Percentiles rank a stretch among this genome's conserved stretches.
These are phyloP conservation scores for Peromyscus polionotus DNA, from an alignment of 2,113 vertebrate genomes.

Conservation along the genomic window DNA sequence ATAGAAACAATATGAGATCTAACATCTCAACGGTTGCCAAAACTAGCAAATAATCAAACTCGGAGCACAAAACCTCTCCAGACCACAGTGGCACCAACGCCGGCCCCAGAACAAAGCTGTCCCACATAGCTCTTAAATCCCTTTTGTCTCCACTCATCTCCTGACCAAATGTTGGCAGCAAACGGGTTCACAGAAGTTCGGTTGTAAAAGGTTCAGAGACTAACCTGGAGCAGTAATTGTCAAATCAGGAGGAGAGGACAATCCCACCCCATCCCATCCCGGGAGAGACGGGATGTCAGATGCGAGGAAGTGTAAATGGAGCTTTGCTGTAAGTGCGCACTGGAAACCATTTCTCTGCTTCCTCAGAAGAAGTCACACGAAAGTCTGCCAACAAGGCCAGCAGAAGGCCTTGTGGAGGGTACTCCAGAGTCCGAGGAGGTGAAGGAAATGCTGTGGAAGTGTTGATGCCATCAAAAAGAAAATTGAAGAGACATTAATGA, in stretches of 20 bases:
- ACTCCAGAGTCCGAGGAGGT: not conserved
- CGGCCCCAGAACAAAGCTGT: constrained; percentile 80
- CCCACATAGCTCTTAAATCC: constrained; percentile 66
- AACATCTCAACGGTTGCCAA: constrained; percentile 78
- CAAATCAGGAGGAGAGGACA: not conserved
- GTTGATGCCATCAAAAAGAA: not conserved
- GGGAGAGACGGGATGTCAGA: not conserved
- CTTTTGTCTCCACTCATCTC: constrained; percentile 62
- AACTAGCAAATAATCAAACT: constrained; percentile 83
- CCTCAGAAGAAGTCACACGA: not conserved
- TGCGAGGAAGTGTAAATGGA: not conserved
- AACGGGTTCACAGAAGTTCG: not conserved
- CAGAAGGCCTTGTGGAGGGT: not conserved
- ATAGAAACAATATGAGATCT: constrained; percentile 82
- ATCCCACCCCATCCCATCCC: too few species aligned
- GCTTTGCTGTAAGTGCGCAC: not conserved
- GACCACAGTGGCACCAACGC: constrained; percentile 65
- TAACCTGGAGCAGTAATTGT: constrained; percentile 38
- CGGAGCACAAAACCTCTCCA: constrained; percentile 78
- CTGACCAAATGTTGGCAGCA: constrained; percentile 74
- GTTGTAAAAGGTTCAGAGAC: constrained; percentile 57
- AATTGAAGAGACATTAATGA: not conserved
- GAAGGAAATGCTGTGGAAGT: not conserved
- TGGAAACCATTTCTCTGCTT: not conserved
- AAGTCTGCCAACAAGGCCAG: not conserved